Evolutionary conservation across 2,888 invertebrate species (phyloP), one percentile per base, ranked within the genome.

Genomic region (Isoperla grammatica): DNA sequence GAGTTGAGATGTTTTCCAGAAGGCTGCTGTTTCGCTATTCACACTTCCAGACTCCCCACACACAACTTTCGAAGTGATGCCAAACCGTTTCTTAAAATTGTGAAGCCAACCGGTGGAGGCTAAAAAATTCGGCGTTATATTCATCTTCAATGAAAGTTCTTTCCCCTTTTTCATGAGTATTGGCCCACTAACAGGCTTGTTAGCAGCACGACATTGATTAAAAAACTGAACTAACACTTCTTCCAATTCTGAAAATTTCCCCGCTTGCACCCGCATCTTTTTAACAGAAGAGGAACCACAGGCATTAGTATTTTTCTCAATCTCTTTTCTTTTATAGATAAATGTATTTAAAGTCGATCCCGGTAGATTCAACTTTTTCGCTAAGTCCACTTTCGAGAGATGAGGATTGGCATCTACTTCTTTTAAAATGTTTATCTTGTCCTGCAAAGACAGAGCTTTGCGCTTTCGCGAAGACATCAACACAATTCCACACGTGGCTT

Each of bases 91-190:
- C 42, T 66, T 66, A 56, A 63, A 66, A 17, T 56, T 57, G 17
- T 61, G 61, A 1, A 66, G 19, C 66, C 66, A 66, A 1, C 66
- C 65, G 0, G 59, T 49, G 22, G 60, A 60, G 6, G 60, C 61
- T 17, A 54, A 23, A 56, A 66, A 66, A n/a, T 65, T 54, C 22
- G 22, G 5, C 4, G 29, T 8, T 42, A 65, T 17, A 9, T 60
- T 60, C 17, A 60, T 5, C 35, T 54, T 43, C 12, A 54, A 54
- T 1, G 64, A 64, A 20, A 63, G 49, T 15, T 62, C 60, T 43
- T 56, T 50, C 12, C 64, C 65, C 45, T 64, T 61, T 8, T 57
- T 60, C 11, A 48, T 23, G 2, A 66, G 49, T 9, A 64, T 46
- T 1, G 65, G 65, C 1, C 66, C 66, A 61, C 55, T 60, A 0